Percentiles rank a stretch among this genome's conserved stretches.
Conservation (phyloP, 2,888 invertebrate genomes). For the Eulithis testata region DNA sequence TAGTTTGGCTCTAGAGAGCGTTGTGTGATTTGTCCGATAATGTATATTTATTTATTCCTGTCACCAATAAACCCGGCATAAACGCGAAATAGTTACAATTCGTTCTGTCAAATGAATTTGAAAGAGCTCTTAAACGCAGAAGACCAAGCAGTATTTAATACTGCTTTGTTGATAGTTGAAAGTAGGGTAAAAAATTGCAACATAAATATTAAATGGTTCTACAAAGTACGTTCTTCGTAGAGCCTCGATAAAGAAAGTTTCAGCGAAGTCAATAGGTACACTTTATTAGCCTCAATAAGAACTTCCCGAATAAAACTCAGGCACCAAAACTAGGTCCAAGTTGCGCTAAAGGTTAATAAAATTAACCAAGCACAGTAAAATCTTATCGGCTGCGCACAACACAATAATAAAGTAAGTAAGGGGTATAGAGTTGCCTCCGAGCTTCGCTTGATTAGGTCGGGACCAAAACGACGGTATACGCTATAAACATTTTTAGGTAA, state of each 20-base stretch:
- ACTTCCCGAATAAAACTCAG: conserved; percentile 21
- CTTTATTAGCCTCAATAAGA: conserved; percentile 18
- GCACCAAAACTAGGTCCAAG: conserved; percentile 33
- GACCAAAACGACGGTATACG: conserved; percentile 64
- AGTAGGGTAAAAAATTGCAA: background rate
- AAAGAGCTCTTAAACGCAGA: too few relatives aligned
- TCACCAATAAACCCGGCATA: too few relatives aligned
- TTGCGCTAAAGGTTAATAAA: conserved; percentile 38
- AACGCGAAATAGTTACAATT: too few relatives aligned
- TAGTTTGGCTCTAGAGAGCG: too few relatives aligned
- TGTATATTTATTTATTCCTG: too few relatives aligned
- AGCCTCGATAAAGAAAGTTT: background rate
- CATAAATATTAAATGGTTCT: background rate
- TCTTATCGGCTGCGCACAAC: conserved; percentile 40
- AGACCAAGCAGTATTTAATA: too few relatives aligned
- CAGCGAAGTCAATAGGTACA: conserved; percentile 9
- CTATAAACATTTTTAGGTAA: conserved; percentile 80
- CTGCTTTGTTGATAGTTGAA: too few relatives aligned
- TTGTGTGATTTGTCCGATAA: too few relatives aligned
- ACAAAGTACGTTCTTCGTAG: conserved; percentile 1
- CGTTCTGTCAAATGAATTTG: too few relatives aligned
- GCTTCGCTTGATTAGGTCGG: conserved; percentile 75
- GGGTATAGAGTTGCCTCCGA: conserved; percentile 53
- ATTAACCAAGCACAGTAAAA: conserved; percentile 37
- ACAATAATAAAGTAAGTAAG: conserved; percentile 42